phyloP scores from a whole-genome alignment of 1,140 invertebrate genomes.

The Caenorhabditis inopinata region DNA sequence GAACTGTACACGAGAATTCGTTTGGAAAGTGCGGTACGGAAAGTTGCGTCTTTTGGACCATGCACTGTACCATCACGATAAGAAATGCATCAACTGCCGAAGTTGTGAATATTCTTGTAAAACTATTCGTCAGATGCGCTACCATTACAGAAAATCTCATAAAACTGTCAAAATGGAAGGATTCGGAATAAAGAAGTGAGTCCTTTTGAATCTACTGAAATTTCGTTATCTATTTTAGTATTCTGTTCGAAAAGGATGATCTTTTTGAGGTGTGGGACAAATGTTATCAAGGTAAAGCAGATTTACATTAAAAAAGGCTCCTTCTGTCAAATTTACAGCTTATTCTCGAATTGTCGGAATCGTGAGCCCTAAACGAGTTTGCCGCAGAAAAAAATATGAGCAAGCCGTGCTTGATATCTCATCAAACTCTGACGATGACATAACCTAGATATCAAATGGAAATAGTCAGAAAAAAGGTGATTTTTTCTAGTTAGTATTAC shows the following conservation, averaged over 20 bases:
- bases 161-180: background rate
- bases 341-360: background rate
- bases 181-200: background rate
- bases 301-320: background rate
- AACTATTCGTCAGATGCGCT: background rate
- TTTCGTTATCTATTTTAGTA: too few relatives aligned
- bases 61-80: background rate
- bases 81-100: background rate
- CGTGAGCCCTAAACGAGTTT: background rate
- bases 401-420: too few relatives aligned
- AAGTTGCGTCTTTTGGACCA: background rate
- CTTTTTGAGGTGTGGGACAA: background rate
- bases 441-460: too few relatives aligned
- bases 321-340: background rate
- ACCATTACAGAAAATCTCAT: background rate
- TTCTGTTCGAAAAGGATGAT: background rate
- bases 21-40: background rate
- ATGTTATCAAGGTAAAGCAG: background rate
- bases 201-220: background rate
- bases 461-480: too few relatives aligned
- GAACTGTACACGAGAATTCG: background rate
- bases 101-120: background rate
- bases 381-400: background rate
- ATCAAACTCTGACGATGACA: too few relatives aligned
- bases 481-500: too few relatives aligned